Evolutionary conservation across 2,797 vertebrate genomes (phyloP).

Genomic region (Enteromius thamalakanensis): DNA sequence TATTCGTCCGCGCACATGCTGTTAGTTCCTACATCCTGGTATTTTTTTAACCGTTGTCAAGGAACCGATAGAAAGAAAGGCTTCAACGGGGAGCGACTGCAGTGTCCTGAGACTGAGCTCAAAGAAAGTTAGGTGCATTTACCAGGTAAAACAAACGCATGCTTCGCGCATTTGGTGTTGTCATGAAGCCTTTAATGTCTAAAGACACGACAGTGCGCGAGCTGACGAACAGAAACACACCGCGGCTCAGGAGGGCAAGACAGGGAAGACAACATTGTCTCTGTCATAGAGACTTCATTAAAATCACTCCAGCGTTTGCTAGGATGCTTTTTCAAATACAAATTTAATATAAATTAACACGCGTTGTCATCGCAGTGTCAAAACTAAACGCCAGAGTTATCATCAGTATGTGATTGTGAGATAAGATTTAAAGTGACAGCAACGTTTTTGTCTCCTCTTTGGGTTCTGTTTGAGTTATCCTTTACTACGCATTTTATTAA

Average conservation of each 20-base stretch:
- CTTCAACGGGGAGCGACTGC: conserved; percentile 72
- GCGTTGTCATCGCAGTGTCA: not conserved
- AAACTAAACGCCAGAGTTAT: not conserved
- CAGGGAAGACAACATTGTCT: conserved; percentile 76
- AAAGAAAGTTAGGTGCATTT: conserved; percentile 72
- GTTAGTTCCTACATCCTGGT: conserved; percentile 79
- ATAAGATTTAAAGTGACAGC: conserved; percentile 78
- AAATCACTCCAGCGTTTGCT: not conserved
- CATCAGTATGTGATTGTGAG: conserved; percentile 57
- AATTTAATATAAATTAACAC: not conserved
- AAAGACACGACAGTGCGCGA: conserved; percentile 57
- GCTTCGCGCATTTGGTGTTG: conserved; percentile 52
- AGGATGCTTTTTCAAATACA: not conserved
- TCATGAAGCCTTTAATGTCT: conserved; percentile 44
- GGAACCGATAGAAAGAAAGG: conserved; percentile 71
- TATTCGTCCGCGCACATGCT: conserved; percentile 53
- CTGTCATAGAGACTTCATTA: conserved; percentile 64
- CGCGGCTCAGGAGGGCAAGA: conserved; percentile 72
- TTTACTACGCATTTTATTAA: conserved; percentile 28
- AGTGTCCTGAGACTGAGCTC: conserved; percentile 68
- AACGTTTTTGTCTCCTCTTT: conserved; percentile 61
- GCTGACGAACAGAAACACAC: conserved; percentile 59
- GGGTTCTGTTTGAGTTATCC: conserved; percentile 32
- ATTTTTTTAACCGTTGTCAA: conserved; percentile 78
- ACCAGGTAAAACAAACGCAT: conserved; percentile 76